Evolutionary conservation across 92 coral and sea anemone species (phyloP), one percentile per base, ranked within the genome.

Genomic region (Umimayanthus chanpuru): DNA sequence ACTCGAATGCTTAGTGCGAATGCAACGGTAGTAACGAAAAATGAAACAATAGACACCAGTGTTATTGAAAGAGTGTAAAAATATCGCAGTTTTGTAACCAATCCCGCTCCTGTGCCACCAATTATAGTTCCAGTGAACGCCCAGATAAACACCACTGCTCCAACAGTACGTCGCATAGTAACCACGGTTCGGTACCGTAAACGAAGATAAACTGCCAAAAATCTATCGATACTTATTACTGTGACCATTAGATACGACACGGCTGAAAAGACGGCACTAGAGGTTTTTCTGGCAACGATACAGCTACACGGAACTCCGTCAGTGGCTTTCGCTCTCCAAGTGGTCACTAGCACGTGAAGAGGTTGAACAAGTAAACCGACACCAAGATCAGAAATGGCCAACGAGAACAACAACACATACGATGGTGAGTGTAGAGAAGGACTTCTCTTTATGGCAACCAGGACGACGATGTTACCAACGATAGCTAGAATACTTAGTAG

Each of bases 161-260:
- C 53, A 47, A 21, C 32, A 14, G 61, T 77, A 8, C 81, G 55
- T 40, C 61, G 64, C 58, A 77, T 41, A 0, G 81, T 77, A 1
- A 77, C 81, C 81, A 77, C 56, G 36, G 21, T 14, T 77, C 81
- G 58, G 81, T 77, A 77, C 81, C 81, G 81, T 11, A 77, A 41
- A 40, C 81, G 56, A 77, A 77, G 81, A 77, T 21, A 18, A 47
- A 77, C 64, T 1, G 81, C 81, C 2, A 77, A 39, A 47, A 43
- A 77, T 23, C 81, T 36, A 39, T 77, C 81, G 32, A 77, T n/a
- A 25, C 81, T 77, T n/a, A 77, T 47, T 9, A 47, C 58, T 40
- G 58, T 47, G 15, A 77, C 12, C 61, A 47, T 77, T 6, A 77
- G 39, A 41, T 20, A 41, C 28, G 81, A 77, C 39, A 77, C 14